Percentiles rank a stretch among this genome's conserved stretches.
Evolutionary conservation across 2,113 vertebrate genomes (phyloP).

Genomic region (Atherinomorus stipes): DNA sequence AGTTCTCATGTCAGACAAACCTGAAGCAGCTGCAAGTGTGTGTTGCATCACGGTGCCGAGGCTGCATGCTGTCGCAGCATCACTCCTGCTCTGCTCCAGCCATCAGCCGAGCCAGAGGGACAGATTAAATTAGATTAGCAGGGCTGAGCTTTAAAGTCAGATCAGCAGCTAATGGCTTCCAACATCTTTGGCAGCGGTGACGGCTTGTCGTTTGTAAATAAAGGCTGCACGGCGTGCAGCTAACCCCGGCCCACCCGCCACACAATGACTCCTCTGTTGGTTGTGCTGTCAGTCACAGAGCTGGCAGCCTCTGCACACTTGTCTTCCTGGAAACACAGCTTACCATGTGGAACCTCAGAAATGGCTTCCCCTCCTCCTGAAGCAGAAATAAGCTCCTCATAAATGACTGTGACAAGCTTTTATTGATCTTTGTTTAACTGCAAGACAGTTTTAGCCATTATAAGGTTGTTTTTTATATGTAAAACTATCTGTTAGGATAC

Average conservation of each 20-base stretch:
- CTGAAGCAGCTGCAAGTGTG: slow-evolving; percentile 2
- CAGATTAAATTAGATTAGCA: slow-evolving; percentile 66
- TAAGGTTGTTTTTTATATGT: no score
- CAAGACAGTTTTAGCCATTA: no score
- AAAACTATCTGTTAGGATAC: no score
- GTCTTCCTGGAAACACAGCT: slow-evolving; percentile 7
- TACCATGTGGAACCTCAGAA: background rate
- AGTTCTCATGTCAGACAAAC: background rate
- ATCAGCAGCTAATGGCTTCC: slow-evolving; percentile 60
- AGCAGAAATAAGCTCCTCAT: background rate
- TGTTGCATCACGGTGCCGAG: slow-evolving; percentile 8
- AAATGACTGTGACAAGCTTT: background rate
- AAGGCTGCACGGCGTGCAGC: slow-evolving; percentile 41
- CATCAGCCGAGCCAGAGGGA: slow-evolving; percentile 28
- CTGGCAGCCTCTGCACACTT: slow-evolving; percentile 33
- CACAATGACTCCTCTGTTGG: slow-evolving; percentile 49
- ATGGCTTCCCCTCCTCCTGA: background rate
- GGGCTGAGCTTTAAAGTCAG: slow-evolving; percentile 57
- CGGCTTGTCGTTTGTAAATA: slow-evolving; percentile 56
- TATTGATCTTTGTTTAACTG: no score
- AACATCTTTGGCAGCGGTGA: slow-evolving; percentile 49
- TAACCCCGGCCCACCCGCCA: slow-evolving; percentile 36
- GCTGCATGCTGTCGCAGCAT: background rate
- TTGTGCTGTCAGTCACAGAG: slow-evolving; percentile 42
- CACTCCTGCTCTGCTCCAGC: slow-evolving; percentile 3